These are phyloP conservation scores for Colletes collaris DNA, from an alignment of 2,888 invertebrate genomes.

Conservation along the genomic window DNA sequence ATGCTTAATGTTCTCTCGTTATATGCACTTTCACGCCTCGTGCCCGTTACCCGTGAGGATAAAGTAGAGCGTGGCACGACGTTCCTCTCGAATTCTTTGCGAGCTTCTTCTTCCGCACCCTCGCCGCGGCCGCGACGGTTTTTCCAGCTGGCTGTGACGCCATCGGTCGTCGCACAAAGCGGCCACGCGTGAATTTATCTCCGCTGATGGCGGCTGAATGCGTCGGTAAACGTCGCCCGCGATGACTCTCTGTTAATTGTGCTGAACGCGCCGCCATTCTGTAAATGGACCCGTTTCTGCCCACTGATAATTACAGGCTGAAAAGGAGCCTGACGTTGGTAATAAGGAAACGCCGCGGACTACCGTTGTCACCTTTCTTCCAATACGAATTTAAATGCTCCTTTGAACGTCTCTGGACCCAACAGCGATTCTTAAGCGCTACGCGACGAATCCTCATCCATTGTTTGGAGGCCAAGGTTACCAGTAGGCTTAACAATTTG, in stretches of 20 bases:
- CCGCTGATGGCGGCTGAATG: conserved; percentile 53
- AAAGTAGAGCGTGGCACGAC: conserved; percentile 65
- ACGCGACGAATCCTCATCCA: too few relatives aligned
- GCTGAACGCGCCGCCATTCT: conserved; percentile 40
- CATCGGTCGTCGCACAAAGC: conserved; percentile 48
- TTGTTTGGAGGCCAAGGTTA: too few relatives aligned
- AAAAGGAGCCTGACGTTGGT: conserved; percentile 29
- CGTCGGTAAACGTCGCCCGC: conserved; percentile 35
- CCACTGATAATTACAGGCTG: conserved; percentile 53
- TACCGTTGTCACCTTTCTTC: conserved; percentile 27
- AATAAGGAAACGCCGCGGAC: conserved; percentile 40
- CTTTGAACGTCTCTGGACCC: not conserved
- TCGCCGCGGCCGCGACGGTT: conserved; percentile 57
- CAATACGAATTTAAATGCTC: conserved; percentile 17
- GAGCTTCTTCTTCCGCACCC: conserved; percentile 63
- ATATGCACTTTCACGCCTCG: conserved; percentile 77
- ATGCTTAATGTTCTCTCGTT: conserved; percentile 72
- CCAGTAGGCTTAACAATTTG: too few relatives aligned
- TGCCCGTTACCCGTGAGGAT: conserved; percentile 61
- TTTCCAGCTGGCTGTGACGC: conserved; percentile 54
- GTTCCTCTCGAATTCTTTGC: conserved; percentile 68
- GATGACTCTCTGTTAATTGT: conserved; percentile 52
- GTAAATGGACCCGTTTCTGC: conserved; percentile 52
- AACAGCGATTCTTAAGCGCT: not conserved
- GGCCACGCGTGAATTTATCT: conserved; percentile 62